Conservation (phyloP, 2,888 invertebrate genomes). For the Agrenia bidenticulata region DNA sequence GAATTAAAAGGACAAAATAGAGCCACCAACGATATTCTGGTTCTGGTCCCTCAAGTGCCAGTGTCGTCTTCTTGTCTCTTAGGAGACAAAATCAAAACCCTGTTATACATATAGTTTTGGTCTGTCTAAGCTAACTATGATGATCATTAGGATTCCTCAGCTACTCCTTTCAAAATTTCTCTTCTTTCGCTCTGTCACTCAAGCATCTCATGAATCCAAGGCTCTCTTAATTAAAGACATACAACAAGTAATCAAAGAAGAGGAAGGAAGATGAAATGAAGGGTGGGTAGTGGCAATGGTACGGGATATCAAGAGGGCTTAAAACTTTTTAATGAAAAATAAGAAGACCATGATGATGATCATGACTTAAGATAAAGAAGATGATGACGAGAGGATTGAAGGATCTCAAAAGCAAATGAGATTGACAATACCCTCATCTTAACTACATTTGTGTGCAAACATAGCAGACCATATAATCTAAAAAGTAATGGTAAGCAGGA, state of each 20-base stretch:
- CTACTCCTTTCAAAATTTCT: not conserved
- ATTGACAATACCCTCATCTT: conserved; percentile 14
- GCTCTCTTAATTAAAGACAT: conserved; percentile 17
- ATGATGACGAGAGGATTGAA: not conserved
- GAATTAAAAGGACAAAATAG: too few relatives aligned
- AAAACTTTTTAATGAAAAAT: conserved; percentile 15
- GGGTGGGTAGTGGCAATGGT: too few relatives aligned
- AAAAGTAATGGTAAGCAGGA: too few relatives aligned
- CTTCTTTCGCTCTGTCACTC: not conserved
- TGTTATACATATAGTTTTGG: too few relatives aligned
- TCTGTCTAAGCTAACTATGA: too few relatives aligned
- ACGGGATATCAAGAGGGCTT: not conserved
- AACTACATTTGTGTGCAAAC: too few relatives aligned
- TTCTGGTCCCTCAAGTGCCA: too few relatives aligned
- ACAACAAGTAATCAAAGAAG: conserved; percentile 32
- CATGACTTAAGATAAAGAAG: not conserved
- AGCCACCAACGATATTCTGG: too few relatives aligned
- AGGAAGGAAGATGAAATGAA: conserved; percentile 21
- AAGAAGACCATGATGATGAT: conserved; percentile 3
- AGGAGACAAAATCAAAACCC: too few relatives aligned
- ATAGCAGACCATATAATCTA: too few relatives aligned
- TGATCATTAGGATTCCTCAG: too few relatives aligned
- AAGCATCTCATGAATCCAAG: not conserved
- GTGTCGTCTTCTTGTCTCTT: too few relatives aligned
- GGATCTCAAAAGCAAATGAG: conserved; percentile 7